Evolutionary conservation across 2,797 vertebrate species (phyloP), one percentile per base, ranked within the genome.

Genomic region (Knipowitschia caucasica): DNA sequence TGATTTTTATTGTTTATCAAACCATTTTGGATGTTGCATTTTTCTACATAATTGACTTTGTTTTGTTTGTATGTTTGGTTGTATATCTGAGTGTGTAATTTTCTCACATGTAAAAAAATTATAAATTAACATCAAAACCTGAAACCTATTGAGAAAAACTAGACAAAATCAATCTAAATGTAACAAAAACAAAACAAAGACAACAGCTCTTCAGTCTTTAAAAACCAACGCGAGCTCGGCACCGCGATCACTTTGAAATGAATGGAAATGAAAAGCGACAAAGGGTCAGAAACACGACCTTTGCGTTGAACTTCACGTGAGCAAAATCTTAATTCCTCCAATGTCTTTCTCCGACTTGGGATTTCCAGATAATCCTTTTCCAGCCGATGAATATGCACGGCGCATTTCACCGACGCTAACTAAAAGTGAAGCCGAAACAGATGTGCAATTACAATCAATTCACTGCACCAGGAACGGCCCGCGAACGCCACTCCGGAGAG

Each of bases 221-320:
- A n/a, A n/a, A n/a, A n/a, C n/a, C n/a, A n/a, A n/a, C n/a, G n/a
- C n/a, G 50, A 66, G 70, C 67, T 64, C 34, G n/a, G 21, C 45
- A 60, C 64, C 56, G 45, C 59, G 76, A 80, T 77, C 69, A 75
- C 58, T 51, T 71, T 69, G 65, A n/a, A n/a, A 56, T 62, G 38
- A 78, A 64, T 17, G 64, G 44, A 77, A 85, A 89, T 84, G 64
- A 60, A 55, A 77, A 79, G 78, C 77, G 81, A 88, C 79, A 63
- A 62, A 52, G 66, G 59, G 74, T 81, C 64, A 67, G 44, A 58
- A 55, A 30, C 33, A 5, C 68, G 70, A 85, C 77, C 75, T 77
- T n/a, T n/a, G 59, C 43, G 45, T 46, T 52, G 11, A 56, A 43
- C 63, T 67, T 47, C 45, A 47, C 45, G 45, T 53, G 51, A 66